A percentile compares a stretch with the other conserved stretches of the same genome.
These are phyloP conservation scores for Yasuhikotakia modesta DNA, from an alignment of 2,797 vertebrate genomes.

Conservation along the genomic window DNA sequence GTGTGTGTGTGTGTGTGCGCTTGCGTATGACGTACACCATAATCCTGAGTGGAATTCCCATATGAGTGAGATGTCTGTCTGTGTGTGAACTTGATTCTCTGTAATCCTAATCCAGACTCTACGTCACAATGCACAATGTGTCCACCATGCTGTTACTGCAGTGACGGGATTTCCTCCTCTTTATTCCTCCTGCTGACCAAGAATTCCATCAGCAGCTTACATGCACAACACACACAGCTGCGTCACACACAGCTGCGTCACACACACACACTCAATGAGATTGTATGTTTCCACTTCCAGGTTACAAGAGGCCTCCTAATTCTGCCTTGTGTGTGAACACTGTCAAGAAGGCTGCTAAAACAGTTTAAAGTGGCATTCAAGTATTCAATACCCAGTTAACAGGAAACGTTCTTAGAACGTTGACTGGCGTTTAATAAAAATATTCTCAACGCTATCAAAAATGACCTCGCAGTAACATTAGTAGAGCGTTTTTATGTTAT, in stretches of 20 bases:
- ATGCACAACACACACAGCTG: slow-evolving; percentile 65
- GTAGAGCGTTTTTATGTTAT: too few species aligned
- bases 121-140: slow-evolving; percentile 36
- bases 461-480: too few species aligned
- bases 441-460: too few species aligned
- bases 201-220: slow-evolving; percentile 40
- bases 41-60: slow-evolving; percentile 56
- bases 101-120: slow-evolving; percentile 54
- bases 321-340: background rate
- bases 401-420: too few species aligned
- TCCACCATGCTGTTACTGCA: slow-evolving; percentile 11
- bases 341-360: background rate
- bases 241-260: slow-evolving; percentile 64
- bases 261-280: slow-evolving; percentile 57
- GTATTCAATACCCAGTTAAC: background rate
- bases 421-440: too few species aligned
- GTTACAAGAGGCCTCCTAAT: background rate
- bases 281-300: slow-evolving; percentile 10
- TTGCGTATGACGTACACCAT: background rate
- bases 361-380: background rate
- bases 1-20: background rate
- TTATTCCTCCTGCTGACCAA: slow-evolving; percentile 48
- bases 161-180: slow-evolving; percentile 38
- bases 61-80: slow-evolving; percentile 9
- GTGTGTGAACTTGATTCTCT: slow-evolving; percentile 28